Percentiles rank a stretch among this genome's conserved stretches.
phyloP scores from a whole-genome alignment of 2,113 vertebrate species.

The Pao palembangensis region DNA sequence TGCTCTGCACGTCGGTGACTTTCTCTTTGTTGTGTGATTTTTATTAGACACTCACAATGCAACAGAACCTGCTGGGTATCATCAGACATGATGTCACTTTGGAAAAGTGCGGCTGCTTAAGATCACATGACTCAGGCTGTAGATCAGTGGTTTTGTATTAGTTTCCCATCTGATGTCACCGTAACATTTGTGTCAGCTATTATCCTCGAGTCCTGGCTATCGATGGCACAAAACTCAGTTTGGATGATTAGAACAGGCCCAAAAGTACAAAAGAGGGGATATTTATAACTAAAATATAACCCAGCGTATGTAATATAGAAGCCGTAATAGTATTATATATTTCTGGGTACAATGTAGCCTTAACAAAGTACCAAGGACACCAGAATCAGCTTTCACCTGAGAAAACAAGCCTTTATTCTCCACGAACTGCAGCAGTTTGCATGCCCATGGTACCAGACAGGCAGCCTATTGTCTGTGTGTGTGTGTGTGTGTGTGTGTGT shows the following conservation, averaged over 20 bases:
- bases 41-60: not conserved
- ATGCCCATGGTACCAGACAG: slow-evolving; percentile 3
- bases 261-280: not conserved
- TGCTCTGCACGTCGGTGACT: too few species aligned
- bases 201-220: too few species aligned
- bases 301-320: not conserved
- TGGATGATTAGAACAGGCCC: too few species aligned
- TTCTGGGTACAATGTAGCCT: not conserved
- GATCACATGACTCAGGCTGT: slow-evolving; percentile 19
- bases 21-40: not conserved
- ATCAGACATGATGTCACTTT: slow-evolving; percentile 46
- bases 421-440: too few species aligned
- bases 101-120: slow-evolving; percentile 23
- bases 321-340: not conserved
- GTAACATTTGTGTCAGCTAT: too few species aligned
- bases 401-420: too few species aligned
- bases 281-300: not conserved
- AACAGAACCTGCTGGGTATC: slow-evolving; percentile 13
- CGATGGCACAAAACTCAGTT: too few species aligned
- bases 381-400: too few species aligned
- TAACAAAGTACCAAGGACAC: not conserved
- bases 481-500: too few species aligned
- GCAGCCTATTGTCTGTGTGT: not conserved
- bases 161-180: not conserved
- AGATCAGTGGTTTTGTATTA: not conserved